These are phyloP conservation scores for Lepidurus packardi DNA, from an alignment of 1,140 invertebrate species.

Conservation along the genomic window DNA sequence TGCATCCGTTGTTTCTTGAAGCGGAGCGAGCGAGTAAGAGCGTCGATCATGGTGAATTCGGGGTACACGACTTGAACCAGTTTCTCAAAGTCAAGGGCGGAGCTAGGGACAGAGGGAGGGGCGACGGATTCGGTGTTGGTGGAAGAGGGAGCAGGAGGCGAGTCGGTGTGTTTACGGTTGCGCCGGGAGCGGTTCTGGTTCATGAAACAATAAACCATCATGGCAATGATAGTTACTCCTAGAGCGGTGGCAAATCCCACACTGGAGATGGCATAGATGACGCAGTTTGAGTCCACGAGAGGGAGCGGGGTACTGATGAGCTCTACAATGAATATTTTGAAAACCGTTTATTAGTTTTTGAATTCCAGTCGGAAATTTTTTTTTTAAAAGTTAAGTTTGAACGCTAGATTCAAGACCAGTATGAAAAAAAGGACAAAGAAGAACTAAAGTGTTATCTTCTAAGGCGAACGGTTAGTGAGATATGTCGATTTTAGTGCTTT, in stretches of 20 bases:
- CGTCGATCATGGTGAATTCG: slow-evolving; percentile 34
- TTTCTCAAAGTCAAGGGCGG: slow-evolving; percentile 26
- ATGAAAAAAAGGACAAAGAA: too few relatives aligned
- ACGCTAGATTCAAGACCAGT: too few relatives aligned
- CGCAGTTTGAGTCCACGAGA: slow-evolving; percentile 30
- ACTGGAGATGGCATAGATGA: slow-evolving; percentile 31
- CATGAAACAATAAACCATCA: slow-evolving; percentile 33
- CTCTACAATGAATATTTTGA: background rate
- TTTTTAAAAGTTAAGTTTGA: too few relatives aligned
- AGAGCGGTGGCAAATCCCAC: slow-evolving; percentile 32
- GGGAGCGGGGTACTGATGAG: slow-evolving; percentile 23
- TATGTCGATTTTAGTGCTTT: too few relatives aligned
- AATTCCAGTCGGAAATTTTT: background rate
- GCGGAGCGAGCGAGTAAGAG: slow-evolving; percentile 31
- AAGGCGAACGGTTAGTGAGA: too few relatives aligned
- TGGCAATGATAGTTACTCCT: slow-evolving; percentile 29
- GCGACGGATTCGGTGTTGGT: background rate
- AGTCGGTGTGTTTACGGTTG: background rate
- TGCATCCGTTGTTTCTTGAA: slow-evolving; percentile 34
- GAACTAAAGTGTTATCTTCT: too few relatives aligned
- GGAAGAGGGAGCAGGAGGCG: background rate
- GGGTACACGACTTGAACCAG: slow-evolving; percentile 32
- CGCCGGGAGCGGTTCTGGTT: background rate
- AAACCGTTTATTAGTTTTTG: background rate
- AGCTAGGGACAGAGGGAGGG: background rate